A percentile compares a stretch with the other conserved stretches of the same genome.
Evolutionary conservation across 2,888 invertebrate genomes (phyloP).

Genomic region (Criorhina ranunculi): DNA sequence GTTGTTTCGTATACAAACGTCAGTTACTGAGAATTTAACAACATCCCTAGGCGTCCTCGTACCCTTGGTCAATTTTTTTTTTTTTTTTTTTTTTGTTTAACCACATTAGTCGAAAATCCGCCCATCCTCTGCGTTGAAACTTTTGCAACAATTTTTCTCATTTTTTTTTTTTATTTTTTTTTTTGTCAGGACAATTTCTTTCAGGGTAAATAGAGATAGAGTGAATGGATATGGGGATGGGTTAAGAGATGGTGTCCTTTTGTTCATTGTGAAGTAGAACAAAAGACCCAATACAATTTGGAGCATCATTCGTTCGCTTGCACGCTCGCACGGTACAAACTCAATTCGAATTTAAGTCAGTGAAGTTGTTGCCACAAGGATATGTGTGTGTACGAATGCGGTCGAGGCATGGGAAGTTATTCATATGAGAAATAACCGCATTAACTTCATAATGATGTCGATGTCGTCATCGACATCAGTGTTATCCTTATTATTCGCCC

Average conservation of each 20-base stretch:
- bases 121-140: neutral
- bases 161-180: too few relatives aligned
- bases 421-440: constrained; percentile 70
- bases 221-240: neutral
- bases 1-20: neutral
- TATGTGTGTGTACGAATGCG: constrained; percentile 24
- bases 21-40: constrained; percentile 25
- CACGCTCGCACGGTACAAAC: constrained; percentile 5
- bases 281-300: constrained; percentile 40
- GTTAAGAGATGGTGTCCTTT: neutral
- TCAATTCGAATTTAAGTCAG: constrained; percentile 31
- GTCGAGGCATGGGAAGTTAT: neutral
- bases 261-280: constrained; percentile 32
- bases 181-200: constrained; percentile 8
- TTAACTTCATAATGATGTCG: constrained; percentile 59
- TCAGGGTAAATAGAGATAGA: neutral
- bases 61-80: constrained; percentile 25
- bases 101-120: constrained; percentile 22
- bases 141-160: constrained; percentile 19
- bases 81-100: constrained; percentile 8
- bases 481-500: constrained; percentile 43
- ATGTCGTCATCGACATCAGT: constrained; percentile 12
- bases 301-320: constrained; percentile 39
- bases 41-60: neutral
- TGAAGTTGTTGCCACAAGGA: constrained; percentile 32